These are phyloP conservation scores for Peribatodes rhomboidaria DNA, from an alignment of 2,888 invertebrate species.

Conservation along the genomic window DNA sequence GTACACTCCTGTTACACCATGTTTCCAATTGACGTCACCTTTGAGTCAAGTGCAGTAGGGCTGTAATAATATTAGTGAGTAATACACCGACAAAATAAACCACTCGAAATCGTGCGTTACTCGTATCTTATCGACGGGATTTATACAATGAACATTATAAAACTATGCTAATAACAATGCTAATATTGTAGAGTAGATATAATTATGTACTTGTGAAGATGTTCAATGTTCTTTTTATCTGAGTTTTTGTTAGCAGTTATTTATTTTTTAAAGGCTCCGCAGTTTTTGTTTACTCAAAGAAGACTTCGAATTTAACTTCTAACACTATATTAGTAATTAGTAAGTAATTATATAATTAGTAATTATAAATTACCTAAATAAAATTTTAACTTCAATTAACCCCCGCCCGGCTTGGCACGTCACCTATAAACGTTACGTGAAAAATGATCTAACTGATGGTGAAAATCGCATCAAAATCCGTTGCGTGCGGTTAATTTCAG, in stretches of 20 bases:
- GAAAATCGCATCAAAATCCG: no score
- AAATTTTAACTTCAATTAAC: no score
- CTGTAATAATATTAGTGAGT: conserved; percentile 58
- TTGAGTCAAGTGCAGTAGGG: conserved; percentile 41
- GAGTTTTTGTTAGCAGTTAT: background rate
- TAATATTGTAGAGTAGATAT: background rate
- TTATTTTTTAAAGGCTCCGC: background rate
- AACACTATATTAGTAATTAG: no score
- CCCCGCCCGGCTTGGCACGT: no score
- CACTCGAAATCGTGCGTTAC: conserved; percentile 57
- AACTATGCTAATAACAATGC: conserved; percentile 24
- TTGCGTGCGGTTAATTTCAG: no score
- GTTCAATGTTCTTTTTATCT: background rate
- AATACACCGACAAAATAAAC: conserved; percentile 63
- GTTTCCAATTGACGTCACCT: conserved; percentile 56
- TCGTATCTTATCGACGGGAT: conserved; percentile 55
- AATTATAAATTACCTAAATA: no score
- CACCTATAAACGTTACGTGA: no score
- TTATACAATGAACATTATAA: conserved; percentile 51
- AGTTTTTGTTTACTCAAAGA: no score
- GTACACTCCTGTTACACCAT: conserved; percentile 8
- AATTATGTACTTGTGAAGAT: background rate
- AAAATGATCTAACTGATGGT: no score
- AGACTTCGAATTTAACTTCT: no score
- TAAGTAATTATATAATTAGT: no score